These are phyloP conservation scores for Endomychus coccineus DNA, from an alignment of 2,888 invertebrate species.

Conservation along the genomic window DNA sequence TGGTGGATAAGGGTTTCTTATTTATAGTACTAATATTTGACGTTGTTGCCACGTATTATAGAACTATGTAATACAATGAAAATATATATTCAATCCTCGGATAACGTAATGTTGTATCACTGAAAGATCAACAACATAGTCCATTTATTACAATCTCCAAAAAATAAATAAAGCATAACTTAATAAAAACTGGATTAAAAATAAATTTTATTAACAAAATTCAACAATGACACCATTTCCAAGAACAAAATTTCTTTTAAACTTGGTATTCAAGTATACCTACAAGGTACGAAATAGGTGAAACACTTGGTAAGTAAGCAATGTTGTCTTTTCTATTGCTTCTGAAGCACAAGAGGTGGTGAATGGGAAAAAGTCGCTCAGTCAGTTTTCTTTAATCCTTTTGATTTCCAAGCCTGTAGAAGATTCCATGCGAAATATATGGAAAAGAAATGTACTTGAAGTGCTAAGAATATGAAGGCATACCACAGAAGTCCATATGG, in stretches of 20 bases:
- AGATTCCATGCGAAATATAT: slow-evolving; percentile 78
- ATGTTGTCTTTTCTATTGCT: slow-evolving; percentile 17
- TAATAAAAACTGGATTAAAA: slow-evolving; percentile 6
- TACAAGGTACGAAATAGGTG: slow-evolving; percentile 5
- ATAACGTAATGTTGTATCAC: too few species aligned
- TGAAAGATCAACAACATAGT: too few species aligned
- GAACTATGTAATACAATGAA: too few species aligned
- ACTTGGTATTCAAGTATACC: too few species aligned
- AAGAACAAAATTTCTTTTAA: slow-evolving; percentile 10
- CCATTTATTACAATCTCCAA: too few species aligned
- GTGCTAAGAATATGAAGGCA: slow-evolving; percentile 75
- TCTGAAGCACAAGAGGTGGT: slow-evolving; percentile 13
- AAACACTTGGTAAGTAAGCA: slow-evolving; percentile 10
- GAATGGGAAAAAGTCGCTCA: slow-evolving; percentile 38
- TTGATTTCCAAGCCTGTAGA: slow-evolving; percentile 73
- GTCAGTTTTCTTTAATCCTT: slow-evolving; percentile 64
- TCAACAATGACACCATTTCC: slow-evolving; percentile 14
- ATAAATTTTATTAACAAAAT: slow-evolving; percentile 17
- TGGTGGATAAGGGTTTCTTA: too few species aligned
- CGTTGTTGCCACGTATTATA: too few species aligned
- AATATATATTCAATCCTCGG: too few species aligned
- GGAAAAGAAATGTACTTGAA: slow-evolving; percentile 85
- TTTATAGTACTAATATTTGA: too few species aligned
- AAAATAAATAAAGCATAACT: too few species aligned
- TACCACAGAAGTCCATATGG: slow-evolving; percentile 92